These are phyloP conservation scores for Caenorhabditis inopinata DNA, from an alignment of 1,140 invertebrate species.

Conservation along the genomic window DNA sequence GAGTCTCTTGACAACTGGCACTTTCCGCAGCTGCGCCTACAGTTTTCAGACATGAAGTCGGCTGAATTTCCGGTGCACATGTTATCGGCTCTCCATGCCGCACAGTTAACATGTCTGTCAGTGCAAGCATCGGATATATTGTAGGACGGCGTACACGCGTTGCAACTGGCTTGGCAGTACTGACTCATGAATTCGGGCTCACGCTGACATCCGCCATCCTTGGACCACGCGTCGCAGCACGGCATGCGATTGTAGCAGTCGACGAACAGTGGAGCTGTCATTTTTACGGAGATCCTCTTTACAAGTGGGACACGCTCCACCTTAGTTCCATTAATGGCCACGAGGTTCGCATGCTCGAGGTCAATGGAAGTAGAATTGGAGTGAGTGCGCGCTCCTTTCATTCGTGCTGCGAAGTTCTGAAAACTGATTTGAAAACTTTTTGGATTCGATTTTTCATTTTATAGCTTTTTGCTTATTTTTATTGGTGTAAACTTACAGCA, in stretches of 20 bases:
- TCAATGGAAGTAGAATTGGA: neutral
- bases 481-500: constrained; percentile 58
- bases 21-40: constrained; percentile 54
- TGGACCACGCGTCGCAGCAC: constrained; percentile 61
- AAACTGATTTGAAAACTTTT: neutral
- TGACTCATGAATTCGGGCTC: constrained; percentile 57
- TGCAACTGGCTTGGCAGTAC: constrained; percentile 56
- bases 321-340: constrained; percentile 8
- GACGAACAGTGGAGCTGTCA: constrained; percentile 50
- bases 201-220: constrained; percentile 51
- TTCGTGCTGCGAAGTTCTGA: constrained; percentile 24
- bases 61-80: constrained; percentile 50
- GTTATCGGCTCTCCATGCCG: constrained; percentile 37
- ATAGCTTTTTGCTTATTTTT: neutral
- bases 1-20: constrained; percentile 26
- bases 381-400: constrained; percentile 31
- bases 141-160: constrained; percentile 56
- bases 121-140: constrained; percentile 53
- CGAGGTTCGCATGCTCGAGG: neutral
- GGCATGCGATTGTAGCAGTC: constrained; percentile 60
- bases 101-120: constrained; percentile 41
- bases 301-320: neutral
- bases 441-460: no score
- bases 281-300: constrained; percentile 24
- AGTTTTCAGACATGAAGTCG: constrained; percentile 64